Evolutionary conservation across 2,888 invertebrate species (phyloP), one percentile per base, ranked within the genome.

Genomic region (Ennomos erosarius): DNA sequence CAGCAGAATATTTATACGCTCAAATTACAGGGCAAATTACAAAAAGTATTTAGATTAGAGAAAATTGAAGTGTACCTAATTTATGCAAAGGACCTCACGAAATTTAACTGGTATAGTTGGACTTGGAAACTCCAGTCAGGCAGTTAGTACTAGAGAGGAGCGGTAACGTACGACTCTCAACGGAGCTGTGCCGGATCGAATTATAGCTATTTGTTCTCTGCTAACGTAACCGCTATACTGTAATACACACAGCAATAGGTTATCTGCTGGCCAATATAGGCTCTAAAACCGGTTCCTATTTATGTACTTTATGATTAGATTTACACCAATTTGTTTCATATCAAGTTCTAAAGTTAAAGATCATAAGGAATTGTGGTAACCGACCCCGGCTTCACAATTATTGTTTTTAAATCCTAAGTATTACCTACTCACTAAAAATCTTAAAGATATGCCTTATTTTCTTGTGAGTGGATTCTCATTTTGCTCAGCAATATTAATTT

Each of bases 131-230:
- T 52, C 44, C 55, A 64, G 65, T 43, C 63, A 62, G 44, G 45
- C 47, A 26, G 12, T 44, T 54, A 53, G 59, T 38, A 35, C 53
- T 39, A n/a, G 40, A 45, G 42, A 16, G 38, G 39, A 42, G 46
- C 34, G 26, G 70, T 71, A 70, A 78, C 68, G 50, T 77, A 87
- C 73, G 77, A 70, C 70, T 73, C 87, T 82, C 87, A 3, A 51
- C 71, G 85, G 85, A 74, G 82, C 69, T 64, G 70, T 83, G 71
- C 71, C 56, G 73, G 73, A 77, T 85, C 85, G 82, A 84, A 82
- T 84, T 84, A 84, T 84, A 73, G 80, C 85, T 80, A 80, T 84
- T 85, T 83, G 81, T 82, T 81, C 78, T 71, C 70, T 50, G 45
- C 38, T 63, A 69, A 62, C 69, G 64, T 69, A 26, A 65, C 68